phyloP scores from a whole-genome alignment of 2,113 vertebrate species.

The Pteronura brasiliensis region DNA sequence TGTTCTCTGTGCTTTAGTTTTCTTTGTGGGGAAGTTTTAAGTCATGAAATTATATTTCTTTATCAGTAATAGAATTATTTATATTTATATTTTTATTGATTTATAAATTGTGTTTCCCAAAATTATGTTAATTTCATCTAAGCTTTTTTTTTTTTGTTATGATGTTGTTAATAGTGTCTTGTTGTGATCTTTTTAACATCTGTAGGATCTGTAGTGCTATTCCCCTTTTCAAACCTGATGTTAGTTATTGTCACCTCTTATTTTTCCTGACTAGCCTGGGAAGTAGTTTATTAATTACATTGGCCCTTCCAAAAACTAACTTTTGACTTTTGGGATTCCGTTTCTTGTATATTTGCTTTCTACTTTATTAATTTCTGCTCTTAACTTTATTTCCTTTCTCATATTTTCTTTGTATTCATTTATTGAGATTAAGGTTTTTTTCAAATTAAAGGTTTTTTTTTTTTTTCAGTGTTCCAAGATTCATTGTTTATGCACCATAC shows the following conservation, averaged over 20 bases:
- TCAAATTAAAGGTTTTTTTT: background rate
- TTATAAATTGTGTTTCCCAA: background rate
- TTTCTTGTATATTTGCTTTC: constrained; percentile 4
- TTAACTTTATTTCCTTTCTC: background rate
- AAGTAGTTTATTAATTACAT: constrained; percentile 2
- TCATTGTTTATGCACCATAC: background rate
- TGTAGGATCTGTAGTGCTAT: background rate
- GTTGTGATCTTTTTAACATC: background rate
- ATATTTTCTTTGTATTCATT: background rate
- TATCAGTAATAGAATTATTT: constrained; percentile 8
- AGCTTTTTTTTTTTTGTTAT: constrained; percentile 21
- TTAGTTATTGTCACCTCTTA: background rate
- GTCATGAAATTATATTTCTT: constrained; percentile 2
- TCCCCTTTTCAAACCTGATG: background rate
- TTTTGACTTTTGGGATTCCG: background rate
- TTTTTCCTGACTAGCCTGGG: background rate
- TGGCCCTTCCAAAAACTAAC: background rate
- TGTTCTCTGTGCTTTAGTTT: background rate
- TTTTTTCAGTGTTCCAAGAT: background rate
- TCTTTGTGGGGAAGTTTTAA: constrained; percentile 24
- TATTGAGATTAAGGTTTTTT: background rate
- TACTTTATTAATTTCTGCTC: constrained; percentile 1
- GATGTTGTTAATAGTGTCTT: constrained; percentile 8
- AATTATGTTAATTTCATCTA: background rate
- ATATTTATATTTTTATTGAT: background rate